These are phyloP conservation scores for Lepus oiostolus DNA, from an alignment of 2,797 vertebrate species.

Conservation along the genomic window DNA sequence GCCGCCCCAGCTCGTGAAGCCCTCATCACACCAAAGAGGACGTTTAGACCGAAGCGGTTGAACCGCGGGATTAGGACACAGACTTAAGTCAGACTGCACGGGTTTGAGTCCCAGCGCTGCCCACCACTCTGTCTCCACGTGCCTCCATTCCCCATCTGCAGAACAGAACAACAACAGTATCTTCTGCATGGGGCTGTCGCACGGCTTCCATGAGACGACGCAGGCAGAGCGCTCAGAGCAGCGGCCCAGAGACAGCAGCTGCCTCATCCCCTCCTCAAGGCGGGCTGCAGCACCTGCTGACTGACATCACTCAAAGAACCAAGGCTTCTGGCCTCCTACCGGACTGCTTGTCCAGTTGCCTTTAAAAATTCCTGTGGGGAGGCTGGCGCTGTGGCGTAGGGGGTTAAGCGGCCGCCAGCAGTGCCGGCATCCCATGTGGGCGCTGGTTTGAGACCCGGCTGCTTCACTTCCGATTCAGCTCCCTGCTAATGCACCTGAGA, in stretches of 20 bases:
- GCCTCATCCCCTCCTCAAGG: neutral
- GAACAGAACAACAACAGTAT: neutral
- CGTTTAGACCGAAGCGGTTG: neutral
- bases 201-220: neutral
- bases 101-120: neutral
- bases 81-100: neutral
- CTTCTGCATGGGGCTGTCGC: neutral
- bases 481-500: too few species aligned
- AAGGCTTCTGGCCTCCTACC: too few species aligned
- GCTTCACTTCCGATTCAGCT: too few species aligned
- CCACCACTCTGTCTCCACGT: neutral
- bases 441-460: too few species aligned
- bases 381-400: too few species aligned
- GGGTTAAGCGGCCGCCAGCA: too few species aligned
- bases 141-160: neutral
- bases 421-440: too few species aligned
- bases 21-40: neutral
- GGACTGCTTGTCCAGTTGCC: neutral
- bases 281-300: neutral
- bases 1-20: neutral
- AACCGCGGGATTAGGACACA: neutral
- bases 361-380: neutral
- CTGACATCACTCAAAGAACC: neutral
- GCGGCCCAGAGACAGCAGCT: neutral
- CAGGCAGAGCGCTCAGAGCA: neutral